Evolutionary conservation across 2,113 vertebrate species (phyloP).

Genomic region (Percina caprodes): DNA sequence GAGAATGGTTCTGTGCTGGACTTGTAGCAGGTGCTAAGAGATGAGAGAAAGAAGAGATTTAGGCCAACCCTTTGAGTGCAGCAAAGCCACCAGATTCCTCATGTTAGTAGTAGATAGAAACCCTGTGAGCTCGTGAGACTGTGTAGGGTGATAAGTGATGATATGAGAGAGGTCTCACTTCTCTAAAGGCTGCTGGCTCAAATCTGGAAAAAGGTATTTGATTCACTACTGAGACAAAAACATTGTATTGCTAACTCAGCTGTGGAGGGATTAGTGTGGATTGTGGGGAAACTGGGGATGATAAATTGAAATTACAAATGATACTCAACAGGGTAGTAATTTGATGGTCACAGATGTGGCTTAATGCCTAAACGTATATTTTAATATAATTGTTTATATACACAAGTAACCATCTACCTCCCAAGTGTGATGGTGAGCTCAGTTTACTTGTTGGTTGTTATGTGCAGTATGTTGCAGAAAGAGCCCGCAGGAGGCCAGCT

Average conservation of each 20-base stretch:
- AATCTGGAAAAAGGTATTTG: conserved; percentile 38
- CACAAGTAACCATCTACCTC: neutral
- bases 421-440: neutral
- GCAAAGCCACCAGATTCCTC: conserved; percentile 37
- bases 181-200: conserved; percentile 48
- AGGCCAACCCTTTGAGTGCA: conserved; percentile 19
- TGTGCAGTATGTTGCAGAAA: neutral
- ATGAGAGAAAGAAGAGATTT: conserved; percentile 18
- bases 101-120: conserved; percentile 25
- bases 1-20: conserved; percentile 23
- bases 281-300: conserved; percentile 17
- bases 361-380: neutral
- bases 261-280: conserved; percentile 48
- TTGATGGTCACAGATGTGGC: conserved; percentile 31
- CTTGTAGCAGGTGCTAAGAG: conserved; percentile 10
- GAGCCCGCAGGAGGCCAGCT: neutral
- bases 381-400: neutral
- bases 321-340: conserved; percentile 19
- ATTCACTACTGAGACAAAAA: conserved; percentile 53
- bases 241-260: conserved; percentile 45
- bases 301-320: conserved; percentile 38
- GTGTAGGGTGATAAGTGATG: conserved; percentile 35
- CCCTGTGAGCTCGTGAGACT: conserved; percentile 36
- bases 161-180: conserved; percentile 35
- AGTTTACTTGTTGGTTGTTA: neutral